Conservation (phyloP, 2,113 vertebrate species). For the Cygnus atratus region DNA sequence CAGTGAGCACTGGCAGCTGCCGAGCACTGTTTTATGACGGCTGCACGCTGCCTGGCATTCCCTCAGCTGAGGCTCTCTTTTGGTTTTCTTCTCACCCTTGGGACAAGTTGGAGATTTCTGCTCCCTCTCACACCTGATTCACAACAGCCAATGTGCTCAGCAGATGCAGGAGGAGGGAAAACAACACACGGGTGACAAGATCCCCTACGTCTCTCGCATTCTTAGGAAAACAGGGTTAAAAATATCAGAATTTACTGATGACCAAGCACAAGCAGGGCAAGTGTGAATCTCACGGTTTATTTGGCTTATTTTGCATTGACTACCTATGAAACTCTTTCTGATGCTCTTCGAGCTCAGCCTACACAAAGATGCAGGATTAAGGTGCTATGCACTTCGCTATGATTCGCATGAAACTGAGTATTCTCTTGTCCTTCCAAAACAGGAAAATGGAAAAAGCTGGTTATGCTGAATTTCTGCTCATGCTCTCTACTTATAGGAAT, state of each 20-base stretch:
- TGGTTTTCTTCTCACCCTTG: neutral
- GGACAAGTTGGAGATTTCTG: neutral
- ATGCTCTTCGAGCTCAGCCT: neutral
- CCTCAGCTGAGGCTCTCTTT: neutral
- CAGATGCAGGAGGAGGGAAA: neutral
- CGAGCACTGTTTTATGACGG: neutral
- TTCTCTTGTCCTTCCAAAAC: neutral
- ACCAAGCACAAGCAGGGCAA: neutral
- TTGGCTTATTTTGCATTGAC: neutral
- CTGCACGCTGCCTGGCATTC: neutral
- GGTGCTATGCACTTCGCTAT: fast-evolving
- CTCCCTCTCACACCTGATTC: neutral
- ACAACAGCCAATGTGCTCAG: neutral
- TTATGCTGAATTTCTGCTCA: neutral
- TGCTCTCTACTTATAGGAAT: neutral
- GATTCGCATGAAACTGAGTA: neutral
- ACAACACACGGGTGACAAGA: fast-evolving
- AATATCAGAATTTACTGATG: neutral
- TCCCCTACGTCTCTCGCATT: neutral
- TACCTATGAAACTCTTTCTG: neutral
- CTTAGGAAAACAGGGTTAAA: neutral
- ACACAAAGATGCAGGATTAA: fast-evolving
- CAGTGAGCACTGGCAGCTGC: fast-evolving
- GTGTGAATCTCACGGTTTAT: neutral
- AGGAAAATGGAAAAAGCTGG: neutral